phyloP scores from a whole-genome alignment of 2,797 vertebrate genomes.

The Sebastes taczanowskii region DNA sequence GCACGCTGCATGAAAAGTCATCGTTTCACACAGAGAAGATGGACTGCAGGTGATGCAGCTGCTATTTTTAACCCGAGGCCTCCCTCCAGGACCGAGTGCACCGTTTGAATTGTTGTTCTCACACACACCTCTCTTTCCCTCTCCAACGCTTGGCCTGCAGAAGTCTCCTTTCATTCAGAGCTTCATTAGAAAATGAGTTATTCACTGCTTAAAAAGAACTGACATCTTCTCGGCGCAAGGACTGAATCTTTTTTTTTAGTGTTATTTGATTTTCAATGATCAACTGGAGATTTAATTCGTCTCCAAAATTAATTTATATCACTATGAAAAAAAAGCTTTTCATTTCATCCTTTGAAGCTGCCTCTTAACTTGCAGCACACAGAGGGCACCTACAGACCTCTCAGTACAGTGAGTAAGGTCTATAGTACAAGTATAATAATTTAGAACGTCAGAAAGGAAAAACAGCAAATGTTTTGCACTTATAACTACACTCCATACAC shows the following conservation, averaged over 20 bases:
- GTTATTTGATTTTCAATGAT: not conserved
- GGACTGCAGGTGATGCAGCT: slow-evolving; percentile 62
- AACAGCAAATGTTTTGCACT: not conserved
- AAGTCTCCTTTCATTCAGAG: not conserved
- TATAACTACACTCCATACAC: not conserved
- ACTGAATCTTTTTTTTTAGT: not conserved
- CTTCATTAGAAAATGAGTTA: not conserved
- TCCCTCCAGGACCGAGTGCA: slow-evolving; percentile 31
- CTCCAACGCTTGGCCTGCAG: not conserved
- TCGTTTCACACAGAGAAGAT: slow-evolving; percentile 53
- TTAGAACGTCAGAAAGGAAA: not conserved
- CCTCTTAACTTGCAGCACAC: not conserved
- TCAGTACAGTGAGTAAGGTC: not conserved
- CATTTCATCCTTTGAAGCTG: not conserved
- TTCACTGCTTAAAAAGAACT: not conserved
- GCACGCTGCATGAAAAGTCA: slow-evolving; percentile 62
- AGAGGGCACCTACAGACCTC: not conserved
- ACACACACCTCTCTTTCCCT: not conserved
- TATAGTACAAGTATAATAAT: not conserved
- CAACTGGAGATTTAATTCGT: not conserved
- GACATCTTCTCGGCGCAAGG: not conserved
- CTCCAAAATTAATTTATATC: not conserved
- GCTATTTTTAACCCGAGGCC: slow-evolving; percentile 68
- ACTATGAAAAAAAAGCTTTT: not conserved
- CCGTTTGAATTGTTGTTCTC: slow-evolving; percentile 16